Base-by-base conservation (phyloP, 1,140 invertebrate species). In the Lineus longissimus region DNA sequence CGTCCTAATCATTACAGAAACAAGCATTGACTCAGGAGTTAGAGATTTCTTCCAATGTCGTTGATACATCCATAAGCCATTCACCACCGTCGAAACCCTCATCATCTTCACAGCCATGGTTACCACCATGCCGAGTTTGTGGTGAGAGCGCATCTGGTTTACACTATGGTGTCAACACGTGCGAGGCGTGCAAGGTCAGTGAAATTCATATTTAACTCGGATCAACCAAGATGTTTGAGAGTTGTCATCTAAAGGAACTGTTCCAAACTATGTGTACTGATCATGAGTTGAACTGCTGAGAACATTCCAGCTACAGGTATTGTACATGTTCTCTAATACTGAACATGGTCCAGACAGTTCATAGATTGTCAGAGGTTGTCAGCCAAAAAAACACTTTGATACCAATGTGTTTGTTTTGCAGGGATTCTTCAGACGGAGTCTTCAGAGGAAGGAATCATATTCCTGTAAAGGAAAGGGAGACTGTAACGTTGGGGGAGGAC, bases 111-210 rank as follows among this genome's bases (percentile, higher is more conserved):
- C 47, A 23, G 15, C 64, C 60, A 11, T 30, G 66, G 19, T 65
- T 78, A 15, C 78, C 78, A 0, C 78, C 78, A 2, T 85, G 84
- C 73, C 69, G 75, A 57, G 78, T 85, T 7, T 85, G 84, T 70
- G 78, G 80, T n/a, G 83, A 83, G 51, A 78, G 75, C 27, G 81
- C 83, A 13, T 79, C 79, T 2, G 84, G 84, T 6, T 76, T 83
- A 27, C 84, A 85, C 68, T 85, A 85, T 68, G 84, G 84, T 15
- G 83, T 79, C 1, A 79, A 82, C 59, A 83, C 83, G 0, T 85
- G 84, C 66, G 84, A 84, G 64, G 84, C 83, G 2, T 85, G 84
- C 69, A 84, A 84, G 73, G 81, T 81, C 59, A 66, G 64, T 47
- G 1, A 1, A 1, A 7, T n/a, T 23, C 59, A 64, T 0, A 19